Conservation (phyloP, 2,797 vertebrate species). For the Pelochelys cantorii region DNA sequence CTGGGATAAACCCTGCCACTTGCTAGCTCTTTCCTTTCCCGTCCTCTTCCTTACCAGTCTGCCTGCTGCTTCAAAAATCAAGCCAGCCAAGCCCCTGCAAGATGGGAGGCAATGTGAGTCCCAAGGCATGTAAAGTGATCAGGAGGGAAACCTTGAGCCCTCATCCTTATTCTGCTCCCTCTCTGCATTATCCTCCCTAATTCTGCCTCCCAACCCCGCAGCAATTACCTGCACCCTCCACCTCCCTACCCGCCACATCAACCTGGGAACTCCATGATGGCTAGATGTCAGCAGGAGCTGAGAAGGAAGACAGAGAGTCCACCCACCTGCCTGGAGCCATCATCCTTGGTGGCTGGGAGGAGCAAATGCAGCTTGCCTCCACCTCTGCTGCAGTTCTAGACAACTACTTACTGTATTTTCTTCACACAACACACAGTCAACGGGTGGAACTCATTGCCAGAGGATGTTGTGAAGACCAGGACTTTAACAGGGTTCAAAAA, state of each 20-base stretch:
- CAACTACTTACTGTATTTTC: too few species aligned
- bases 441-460: too few species aligned
- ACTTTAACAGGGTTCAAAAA: too few species aligned
- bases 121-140: not conserved
- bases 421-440: too few species aligned
- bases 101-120: not conserved
- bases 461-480: too few species aligned
- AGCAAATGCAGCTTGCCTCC: not conserved
- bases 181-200: not conserved
- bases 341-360: not conserved
- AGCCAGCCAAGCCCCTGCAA: not conserved
- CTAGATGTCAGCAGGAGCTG: not conserved
- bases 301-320: not conserved
- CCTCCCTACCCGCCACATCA: not conserved
- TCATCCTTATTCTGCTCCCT: not conserved
- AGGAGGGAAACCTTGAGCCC: not conserved
- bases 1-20: not conserved
- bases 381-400: not conserved
- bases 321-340: not conserved
- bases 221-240: not conserved
- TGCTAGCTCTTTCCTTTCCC: not conserved
- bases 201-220: not conserved
- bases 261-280: not conserved
- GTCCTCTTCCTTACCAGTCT: not conserved
- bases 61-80: not conserved